Conservation (phyloP, 2,797 vertebrate species). For the Lithobates pipiens region DNA sequence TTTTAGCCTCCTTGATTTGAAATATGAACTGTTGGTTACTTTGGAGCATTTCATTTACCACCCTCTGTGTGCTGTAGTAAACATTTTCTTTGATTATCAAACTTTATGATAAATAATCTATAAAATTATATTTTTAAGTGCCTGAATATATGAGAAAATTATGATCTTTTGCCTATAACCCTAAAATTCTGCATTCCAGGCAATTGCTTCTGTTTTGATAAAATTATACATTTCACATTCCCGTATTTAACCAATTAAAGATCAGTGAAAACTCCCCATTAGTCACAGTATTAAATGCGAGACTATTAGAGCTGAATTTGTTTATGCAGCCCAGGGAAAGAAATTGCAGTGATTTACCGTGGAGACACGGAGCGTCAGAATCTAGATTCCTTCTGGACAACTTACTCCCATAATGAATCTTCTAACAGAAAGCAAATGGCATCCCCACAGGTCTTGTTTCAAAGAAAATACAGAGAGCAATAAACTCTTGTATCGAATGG, state of each 20-base stretch:
- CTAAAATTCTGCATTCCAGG: conserved; percentile 9
- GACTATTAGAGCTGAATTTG: conserved; percentile 64
- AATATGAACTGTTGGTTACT: too few relatives aligned
- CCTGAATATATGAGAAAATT: background rate
- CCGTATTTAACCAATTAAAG: conserved; percentile 52
- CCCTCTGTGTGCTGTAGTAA: too few relatives aligned
- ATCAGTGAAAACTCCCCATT: conserved; percentile 48
- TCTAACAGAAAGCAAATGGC: conserved; percentile 74
- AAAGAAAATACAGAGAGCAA: conserved; percentile 76
- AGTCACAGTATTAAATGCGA: conserved; percentile 54
- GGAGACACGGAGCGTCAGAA: conserved; percentile 72
- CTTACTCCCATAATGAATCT: conserved; percentile 79
- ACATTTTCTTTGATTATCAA: background rate
- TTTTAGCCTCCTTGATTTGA: too few relatives aligned
- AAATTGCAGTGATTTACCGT: conserved; percentile 73
- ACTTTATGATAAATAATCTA: background rate
- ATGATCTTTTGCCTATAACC: background rate
- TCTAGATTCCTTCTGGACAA: conserved; percentile 78
- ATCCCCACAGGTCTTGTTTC: conserved; percentile 74
- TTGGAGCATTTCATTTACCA: too few relatives aligned
- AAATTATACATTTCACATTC: conserved; percentile 43
- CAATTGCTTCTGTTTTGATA: conserved; percentile 31
- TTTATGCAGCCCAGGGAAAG: conserved; percentile 70
- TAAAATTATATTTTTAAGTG: background rate
- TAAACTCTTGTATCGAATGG: conserved; percentile 71